Evolutionary conservation across 2,113 vertebrate species (phyloP).

Genomic region (Oenanthe melanoleuca): DNA sequence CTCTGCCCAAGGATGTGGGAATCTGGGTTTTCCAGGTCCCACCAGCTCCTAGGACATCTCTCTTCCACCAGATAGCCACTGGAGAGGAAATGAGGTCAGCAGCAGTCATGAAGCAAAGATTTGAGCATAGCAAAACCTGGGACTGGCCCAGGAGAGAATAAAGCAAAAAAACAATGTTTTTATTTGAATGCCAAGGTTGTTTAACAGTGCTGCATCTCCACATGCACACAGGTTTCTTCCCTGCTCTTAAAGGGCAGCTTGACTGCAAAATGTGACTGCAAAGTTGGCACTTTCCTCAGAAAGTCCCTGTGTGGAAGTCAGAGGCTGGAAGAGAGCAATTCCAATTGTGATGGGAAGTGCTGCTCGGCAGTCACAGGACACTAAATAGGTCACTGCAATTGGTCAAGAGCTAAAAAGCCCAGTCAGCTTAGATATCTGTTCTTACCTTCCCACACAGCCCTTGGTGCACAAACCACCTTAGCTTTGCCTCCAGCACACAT

Average conservation of each 20-base stretch:
- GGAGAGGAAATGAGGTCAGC: rapidly evolving
- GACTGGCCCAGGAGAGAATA: not conserved
- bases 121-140: not conserved
- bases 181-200: not conserved
- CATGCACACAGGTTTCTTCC: not conserved
- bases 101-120: not conserved
- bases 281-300: not conserved
- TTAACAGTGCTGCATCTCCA: not conserved
- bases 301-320: not conserved
- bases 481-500: not conserved
- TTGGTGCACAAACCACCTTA: not conserved
- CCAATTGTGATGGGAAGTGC: not conserved
- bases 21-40: not conserved
- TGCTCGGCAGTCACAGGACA: not conserved
- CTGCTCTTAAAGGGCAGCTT: not conserved
- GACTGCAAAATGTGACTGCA: not conserved
- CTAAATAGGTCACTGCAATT: not conserved
- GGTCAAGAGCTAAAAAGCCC: not conserved
- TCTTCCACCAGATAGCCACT: not conserved
- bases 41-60: not conserved
- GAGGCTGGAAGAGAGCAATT: not conserved
- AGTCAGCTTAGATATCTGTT: not conserved
- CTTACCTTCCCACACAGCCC: not conserved
- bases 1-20: not conserved
- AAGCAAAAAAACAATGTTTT: not conserved